Conservation (phyloP, 1,140 invertebrate species). For the Lethrus apterus region DNA sequence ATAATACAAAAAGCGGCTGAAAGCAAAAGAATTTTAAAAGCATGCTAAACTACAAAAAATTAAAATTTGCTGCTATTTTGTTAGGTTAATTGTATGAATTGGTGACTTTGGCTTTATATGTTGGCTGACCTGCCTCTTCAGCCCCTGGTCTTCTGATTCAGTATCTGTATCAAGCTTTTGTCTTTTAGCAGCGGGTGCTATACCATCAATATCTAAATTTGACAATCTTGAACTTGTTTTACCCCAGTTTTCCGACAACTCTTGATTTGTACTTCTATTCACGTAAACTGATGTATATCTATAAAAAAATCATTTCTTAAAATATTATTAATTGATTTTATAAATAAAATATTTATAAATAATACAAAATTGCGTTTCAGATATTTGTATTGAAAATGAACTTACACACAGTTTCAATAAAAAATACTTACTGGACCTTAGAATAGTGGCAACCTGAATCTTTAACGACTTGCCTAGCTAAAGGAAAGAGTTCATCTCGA, state of each 20-base stretch:
- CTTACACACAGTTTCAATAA: not conserved
- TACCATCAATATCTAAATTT: slow-evolving; percentile 33
- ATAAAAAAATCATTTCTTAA: slow-evolving; percentile 1
- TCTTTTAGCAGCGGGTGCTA: slow-evolving; percentile 36
- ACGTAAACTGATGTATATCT: slow-evolving; percentile 6
- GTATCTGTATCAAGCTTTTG: slow-evolving; percentile 41
- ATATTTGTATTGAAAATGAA: not conserved
- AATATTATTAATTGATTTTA: too few species aligned
- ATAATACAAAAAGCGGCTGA: too few species aligned
- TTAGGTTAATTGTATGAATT: slow-evolving; percentile 32
- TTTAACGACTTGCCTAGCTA: slow-evolving; percentile 89
- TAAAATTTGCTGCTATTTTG: too few species aligned
- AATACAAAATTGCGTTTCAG: too few species aligned
- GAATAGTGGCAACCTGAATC: slow-evolving; percentile 78
- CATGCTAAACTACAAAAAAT: too few species aligned
- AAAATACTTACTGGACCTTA: slow-evolving; percentile 37
- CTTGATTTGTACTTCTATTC: slow-evolving; percentile 1
- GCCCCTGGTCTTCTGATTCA: slow-evolving; percentile 42
- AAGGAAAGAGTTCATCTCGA: slow-evolving; percentile 88
- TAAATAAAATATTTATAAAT: too few species aligned
- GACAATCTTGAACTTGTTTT: too few species aligned
- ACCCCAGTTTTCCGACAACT: too few species aligned
- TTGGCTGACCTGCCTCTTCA: slow-evolving; percentile 43
- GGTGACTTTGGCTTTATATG: slow-evolving; percentile 24
- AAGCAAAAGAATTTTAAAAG: too few species aligned